phyloP scores from a whole-genome alignment of 2,888 invertebrate species.

The Zhuqinia jingwanae region DNA sequence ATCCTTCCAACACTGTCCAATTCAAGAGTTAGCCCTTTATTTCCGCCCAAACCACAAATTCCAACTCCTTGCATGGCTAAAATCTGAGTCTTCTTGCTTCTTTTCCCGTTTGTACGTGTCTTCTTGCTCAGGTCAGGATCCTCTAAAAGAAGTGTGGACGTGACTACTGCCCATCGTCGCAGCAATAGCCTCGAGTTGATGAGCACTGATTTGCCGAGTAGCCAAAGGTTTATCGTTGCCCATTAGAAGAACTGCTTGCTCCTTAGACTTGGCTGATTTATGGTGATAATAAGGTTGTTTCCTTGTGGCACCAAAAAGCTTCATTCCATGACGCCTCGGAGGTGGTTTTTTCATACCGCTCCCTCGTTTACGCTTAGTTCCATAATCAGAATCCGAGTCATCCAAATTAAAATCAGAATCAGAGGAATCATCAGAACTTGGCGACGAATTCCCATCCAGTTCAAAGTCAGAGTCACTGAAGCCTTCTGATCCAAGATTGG shows the following conservation, averaged over 20 bases:
- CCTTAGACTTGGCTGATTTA: conserved; percentile 43
- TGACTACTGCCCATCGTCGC: conserved; percentile 61
- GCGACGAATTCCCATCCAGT: conserved; percentile 51
- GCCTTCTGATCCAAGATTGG: conserved; percentile 33
- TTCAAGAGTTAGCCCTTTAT: conserved; percentile 50
- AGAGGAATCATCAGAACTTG: conserved; percentile 48
- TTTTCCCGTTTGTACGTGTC: conserved; percentile 55
- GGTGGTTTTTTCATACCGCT: conserved; percentile 5
- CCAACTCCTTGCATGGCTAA: conserved; percentile 63
- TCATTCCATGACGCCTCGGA: neutral
- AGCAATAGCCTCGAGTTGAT: conserved; percentile 55
- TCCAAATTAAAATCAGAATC: conserved; percentile 51
- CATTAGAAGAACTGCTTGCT: conserved; percentile 44
- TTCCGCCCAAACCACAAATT: conserved; percentile 60
- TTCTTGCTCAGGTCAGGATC: conserved; percentile 66
- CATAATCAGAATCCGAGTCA: conserved; percentile 62
- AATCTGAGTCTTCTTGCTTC: conserved; percentile 62
- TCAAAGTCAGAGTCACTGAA: conserved; percentile 61
- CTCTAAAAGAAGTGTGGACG: conserved; percentile 42
- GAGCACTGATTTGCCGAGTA: conserved; percentile 30
- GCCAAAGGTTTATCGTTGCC: conserved; percentile 39
- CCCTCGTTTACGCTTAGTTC: conserved; percentile 1
- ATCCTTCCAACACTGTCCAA: conserved; percentile 45
- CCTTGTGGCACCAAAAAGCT: neutral
- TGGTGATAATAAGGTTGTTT: conserved; percentile 48